Evolutionary conservation across 2,888 invertebrate genomes (phyloP), one percentile per base, ranked within the genome.

Genomic region (Oithona nana): DNA sequence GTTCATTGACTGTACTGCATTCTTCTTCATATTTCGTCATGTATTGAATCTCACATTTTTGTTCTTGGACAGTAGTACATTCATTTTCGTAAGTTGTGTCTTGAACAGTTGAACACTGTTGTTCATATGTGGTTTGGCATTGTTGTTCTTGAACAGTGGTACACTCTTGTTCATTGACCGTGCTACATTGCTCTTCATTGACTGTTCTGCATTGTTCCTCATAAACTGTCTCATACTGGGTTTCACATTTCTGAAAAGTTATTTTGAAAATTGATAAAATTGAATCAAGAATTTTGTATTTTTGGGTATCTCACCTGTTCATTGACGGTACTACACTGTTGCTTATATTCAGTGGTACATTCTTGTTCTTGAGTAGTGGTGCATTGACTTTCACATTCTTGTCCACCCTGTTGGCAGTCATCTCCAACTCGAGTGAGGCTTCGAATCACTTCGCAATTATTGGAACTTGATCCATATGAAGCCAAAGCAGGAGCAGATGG

Each of bases 31-130:
- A 59, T n/a, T 59, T 56, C 20, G 61, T 61, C 61, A 54, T 54
- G 29, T 61, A 61, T 28, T 51, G 28, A 13, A 49, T 61, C 26
- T 61, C 61, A 26, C 62, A 62, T 13, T 62, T 56, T 26, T 55
- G 22, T 39, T 62, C 62, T 24, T 62, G 62, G 26, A 62, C 56
- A 16, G 62, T 62, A 28, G 20, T 62, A 48, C 62, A 62, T 16
- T 48, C 50, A n/a, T 59, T 24, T 49, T 59, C 59, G 26, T 16
- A 48, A 22, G 29, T 29, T 24, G 59, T 49, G 4, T 59, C 59
- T 13, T 48, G 24, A 20, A 24, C 49, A 24, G 59, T 59, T 3
- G 20, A 22, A 20, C 59, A 59, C 13, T 50, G 49, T 50, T 59
- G 48, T 20, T 59, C 59, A 4, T 59, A 28, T 11, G 29, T 20